Conservation (phyloP, 1,140 invertebrate species). For the Diuraphis noxia region DNA sequence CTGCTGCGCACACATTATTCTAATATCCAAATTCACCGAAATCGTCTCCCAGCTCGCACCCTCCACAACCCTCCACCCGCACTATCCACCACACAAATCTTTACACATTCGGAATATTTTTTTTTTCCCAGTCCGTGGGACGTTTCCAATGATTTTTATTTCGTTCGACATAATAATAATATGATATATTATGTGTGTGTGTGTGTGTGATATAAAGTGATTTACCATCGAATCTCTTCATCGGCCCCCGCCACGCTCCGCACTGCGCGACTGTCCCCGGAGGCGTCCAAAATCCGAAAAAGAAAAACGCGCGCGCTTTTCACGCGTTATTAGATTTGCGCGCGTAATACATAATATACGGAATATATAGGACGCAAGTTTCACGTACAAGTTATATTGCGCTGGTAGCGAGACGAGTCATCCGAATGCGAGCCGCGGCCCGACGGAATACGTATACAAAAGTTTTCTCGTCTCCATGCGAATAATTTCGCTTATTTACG, state of each 20-base stretch:
- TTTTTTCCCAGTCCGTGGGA: background rate
- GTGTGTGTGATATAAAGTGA: background rate
- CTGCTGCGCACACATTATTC: background rate
- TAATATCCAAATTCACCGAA: background rate
- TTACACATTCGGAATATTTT: background rate
- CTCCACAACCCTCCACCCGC: background rate
- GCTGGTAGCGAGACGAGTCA: too few relatives aligned
- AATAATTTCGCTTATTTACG: constrained; percentile 39
- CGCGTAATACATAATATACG: background rate
- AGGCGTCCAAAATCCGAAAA: constrained; percentile 34
- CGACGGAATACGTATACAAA: background rate
- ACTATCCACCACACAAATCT: too few relatives aligned
- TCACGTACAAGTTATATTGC: background rate
- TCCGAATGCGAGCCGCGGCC: background rate
- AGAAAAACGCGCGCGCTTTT: background rate
- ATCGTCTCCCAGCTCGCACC: background rate
- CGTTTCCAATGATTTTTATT: constrained; percentile 44
- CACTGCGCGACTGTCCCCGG: background rate
- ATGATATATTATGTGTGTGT: background rate
- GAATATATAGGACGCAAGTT: background rate
- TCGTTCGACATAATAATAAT: background rate
- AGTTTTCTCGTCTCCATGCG: background rate
- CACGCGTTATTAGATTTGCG: constrained; percentile 49
- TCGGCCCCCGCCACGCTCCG: too few relatives aligned
- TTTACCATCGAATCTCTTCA: background rate